phyloP scores from a whole-genome alignment of 2,797 vertebrate genomes.

The Galaxias olidus region DNA sequence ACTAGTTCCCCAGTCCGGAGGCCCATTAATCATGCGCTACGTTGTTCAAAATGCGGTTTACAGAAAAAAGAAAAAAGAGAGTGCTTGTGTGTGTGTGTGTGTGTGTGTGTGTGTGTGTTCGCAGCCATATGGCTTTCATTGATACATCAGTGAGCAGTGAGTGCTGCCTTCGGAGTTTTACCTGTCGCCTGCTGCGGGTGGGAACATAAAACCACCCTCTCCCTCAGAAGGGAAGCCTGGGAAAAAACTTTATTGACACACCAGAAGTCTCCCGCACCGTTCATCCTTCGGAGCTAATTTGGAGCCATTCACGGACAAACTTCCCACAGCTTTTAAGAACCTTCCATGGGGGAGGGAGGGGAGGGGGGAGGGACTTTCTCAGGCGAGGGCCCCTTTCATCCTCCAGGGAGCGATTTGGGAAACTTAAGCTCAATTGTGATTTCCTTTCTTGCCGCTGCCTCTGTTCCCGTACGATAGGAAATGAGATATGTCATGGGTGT shows the following conservation, averaged over 20 bases:
- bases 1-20: constrained; percentile 60
- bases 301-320: neutral
- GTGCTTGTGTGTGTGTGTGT: constrained; percentile 18
- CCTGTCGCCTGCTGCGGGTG: neutral
- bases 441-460: constrained; percentile 16
- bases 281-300: neutral
- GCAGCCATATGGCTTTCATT: constrained; percentile 22
- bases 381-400: constrained; percentile 10
- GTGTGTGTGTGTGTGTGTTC: constrained; percentile 22
- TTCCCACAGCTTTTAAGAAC: constrained; percentile 18
- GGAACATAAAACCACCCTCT: too few relatives aligned
- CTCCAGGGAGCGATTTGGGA: constrained; percentile 37
- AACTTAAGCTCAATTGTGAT: constrained; percentile 36
- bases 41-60: constrained; percentile 42
- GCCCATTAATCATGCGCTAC: constrained; percentile 72
- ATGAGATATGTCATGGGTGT: constrained; percentile 56
- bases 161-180: constrained; percentile 27
- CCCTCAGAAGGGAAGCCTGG: constrained; percentile 14
- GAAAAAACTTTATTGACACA: constrained; percentile 14
- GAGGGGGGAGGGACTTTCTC: constrained; percentile 9
- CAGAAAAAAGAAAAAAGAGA: neutral
- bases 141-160: constrained; percentile 37
- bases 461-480: constrained; percentile 49
- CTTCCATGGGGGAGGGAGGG: constrained; percentile 18
- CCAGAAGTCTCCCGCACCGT: neutral